Percentiles rank a stretch among this genome's conserved stretches.
Conservation (phyloP, 2,113 vertebrate genomes). For the Sturnira hondurensis region DNA sequence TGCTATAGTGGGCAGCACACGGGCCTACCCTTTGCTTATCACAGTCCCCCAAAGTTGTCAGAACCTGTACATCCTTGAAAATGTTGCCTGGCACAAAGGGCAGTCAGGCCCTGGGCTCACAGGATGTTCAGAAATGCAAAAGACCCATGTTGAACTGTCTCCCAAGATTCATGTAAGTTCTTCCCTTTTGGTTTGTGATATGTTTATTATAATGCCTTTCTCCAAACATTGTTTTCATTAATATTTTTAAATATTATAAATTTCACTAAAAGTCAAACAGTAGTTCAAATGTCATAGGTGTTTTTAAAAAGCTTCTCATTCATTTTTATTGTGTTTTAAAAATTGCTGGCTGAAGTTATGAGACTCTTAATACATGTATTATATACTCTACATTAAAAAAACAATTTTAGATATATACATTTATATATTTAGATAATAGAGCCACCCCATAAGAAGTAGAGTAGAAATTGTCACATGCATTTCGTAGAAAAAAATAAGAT, state of each 20-base stretch:
- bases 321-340: not conserved
- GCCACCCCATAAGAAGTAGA: not conserved
- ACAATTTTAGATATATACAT: not conserved
- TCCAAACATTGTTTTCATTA: not conserved
- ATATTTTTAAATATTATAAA: not conserved
- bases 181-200: not conserved
- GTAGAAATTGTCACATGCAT: not conserved
- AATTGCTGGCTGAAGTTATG: not conserved
- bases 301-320: not conserved
- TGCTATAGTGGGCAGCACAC: not conserved
- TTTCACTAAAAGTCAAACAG: slow-evolving; percentile 11
- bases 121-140: not conserved
- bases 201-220: not conserved
- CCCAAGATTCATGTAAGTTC: not conserved
- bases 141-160: not conserved
- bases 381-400: not conserved
- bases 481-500: not conserved
- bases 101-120: not conserved
- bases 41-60: not conserved
- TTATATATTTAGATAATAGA: not conserved
- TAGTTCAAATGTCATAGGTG: not conserved
- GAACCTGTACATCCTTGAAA: not conserved
- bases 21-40: not conserved
- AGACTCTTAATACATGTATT: not conserved
- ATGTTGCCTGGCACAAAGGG: not conserved